phyloP scores from a whole-genome alignment of 2,888 invertebrate species.

The Drosophila sordidula region DNA sequence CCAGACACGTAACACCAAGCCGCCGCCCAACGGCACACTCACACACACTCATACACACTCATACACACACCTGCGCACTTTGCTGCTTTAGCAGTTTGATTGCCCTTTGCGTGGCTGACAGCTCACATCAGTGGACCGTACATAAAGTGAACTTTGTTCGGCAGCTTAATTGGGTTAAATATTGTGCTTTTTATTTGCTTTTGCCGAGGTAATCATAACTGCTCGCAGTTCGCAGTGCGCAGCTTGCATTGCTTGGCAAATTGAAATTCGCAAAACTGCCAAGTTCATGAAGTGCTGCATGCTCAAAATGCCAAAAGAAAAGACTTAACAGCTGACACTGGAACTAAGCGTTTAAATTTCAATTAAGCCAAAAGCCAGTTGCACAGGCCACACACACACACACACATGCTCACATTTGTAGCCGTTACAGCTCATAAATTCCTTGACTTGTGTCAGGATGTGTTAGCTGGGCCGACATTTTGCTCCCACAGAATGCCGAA shows the following conservation, averaged over 20 bases:
- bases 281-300: conserved; percentile 40
- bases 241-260: conserved; percentile 34
- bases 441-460: conserved; percentile 78
- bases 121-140: conserved; percentile 16
- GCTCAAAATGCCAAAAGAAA: conserved; percentile 44
- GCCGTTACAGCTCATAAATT: conserved; percentile 80
- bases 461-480: conserved; percentile 70
- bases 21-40: conserved; percentile 5
- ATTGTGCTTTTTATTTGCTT: conserved; percentile 67
- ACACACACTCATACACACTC: not conserved
- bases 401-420: conserved; percentile 23
- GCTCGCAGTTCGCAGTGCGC: not conserved
- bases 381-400: conserved; percentile 16
- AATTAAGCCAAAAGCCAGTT: conserved; percentile 69
- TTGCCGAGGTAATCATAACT: conserved; percentile 39
- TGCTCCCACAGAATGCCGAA: conserved; percentile 57
- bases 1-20: conserved; percentile 11
- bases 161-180: conserved; percentile 77
- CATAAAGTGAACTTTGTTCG: conserved; percentile 64
- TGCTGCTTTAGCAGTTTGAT: conserved; percentile 2
- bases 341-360: conserved; percentile 76
- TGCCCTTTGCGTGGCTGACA: conserved; percentile 37
- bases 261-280: conserved; percentile 63
- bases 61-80: conserved; percentile 17
- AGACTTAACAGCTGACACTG: conserved; percentile 70